Base-by-base conservation (phyloP, 2,797 vertebrate genomes). In the Pteropus rufus region DNA sequence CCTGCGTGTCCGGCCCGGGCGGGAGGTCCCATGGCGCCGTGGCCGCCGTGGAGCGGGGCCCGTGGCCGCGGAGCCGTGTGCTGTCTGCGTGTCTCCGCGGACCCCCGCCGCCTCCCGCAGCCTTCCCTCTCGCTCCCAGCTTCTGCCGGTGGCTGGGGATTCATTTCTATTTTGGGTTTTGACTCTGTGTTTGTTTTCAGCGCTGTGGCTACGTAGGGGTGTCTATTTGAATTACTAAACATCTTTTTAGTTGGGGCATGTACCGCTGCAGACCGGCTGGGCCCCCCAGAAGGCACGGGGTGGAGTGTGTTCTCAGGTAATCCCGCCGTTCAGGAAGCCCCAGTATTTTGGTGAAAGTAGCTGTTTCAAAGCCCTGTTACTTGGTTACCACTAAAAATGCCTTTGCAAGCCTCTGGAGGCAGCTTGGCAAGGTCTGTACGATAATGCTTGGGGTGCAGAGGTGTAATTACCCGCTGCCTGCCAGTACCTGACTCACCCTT, bases 11-110 rank as follows among this genome's bases (percentile, higher is more conserved):
- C 0, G 0, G 7, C 15, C 29, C 1, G 7, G 18, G 36, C 34
- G 0, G 60, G 3, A 1, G 62, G n/a, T 18, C 7, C 14, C 1
- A 2, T 19, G 7, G 0, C 4, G 0, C 5, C 14, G 16, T 54
- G 9, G 0, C 41, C 21, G 7, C 7, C 2, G 3, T 19, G 34
- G 0, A 0, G 41, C 3, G 0, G 44, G 36, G 44, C 21, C 4
- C 12, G 14, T 19, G 29, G 16, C 2, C 23, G 5, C 31, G 18
- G 14, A 58, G 26, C 34, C 36, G 16, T 15, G 49, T 26, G 34
- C 49, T 31, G 26, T 46, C 46, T 46, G 21, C 0, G 0, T 5
- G 39, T 41, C n/a, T 39, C 58, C 34, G 62, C 36, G 54, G 15
- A 56, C 6, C 7, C 7, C 1, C 0, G 1, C 46, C 7, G 49